phyloP scores from a whole-genome alignment of 2,113 vertebrate genomes.

The Isichthys henryi region DNA sequence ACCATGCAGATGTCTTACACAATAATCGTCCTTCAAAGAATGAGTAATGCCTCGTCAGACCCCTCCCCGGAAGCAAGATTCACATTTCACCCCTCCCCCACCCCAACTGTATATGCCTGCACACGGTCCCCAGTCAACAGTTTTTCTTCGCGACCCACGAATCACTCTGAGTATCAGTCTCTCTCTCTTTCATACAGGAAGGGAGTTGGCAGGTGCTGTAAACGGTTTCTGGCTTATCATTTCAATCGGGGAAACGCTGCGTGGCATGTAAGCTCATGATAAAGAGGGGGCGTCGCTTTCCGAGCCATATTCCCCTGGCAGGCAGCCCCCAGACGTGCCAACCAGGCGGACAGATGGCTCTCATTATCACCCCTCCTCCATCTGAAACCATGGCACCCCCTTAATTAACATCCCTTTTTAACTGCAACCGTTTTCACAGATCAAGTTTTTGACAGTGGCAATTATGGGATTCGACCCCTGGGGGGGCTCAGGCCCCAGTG shows the following conservation, averaged over 20 bases:
- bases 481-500: neutral
- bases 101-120: neutral
- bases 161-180: neutral
- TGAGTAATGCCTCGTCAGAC: neutral
- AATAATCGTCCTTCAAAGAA: neutral
- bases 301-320: conserved; percentile 15
- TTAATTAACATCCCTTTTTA: neutral
- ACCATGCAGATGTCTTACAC: neutral
- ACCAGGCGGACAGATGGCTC: neutral
- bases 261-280: neutral
- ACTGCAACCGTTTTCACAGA: neutral
- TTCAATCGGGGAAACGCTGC: neutral
- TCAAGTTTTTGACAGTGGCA: neutral
- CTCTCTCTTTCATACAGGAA: conserved; percentile 29
- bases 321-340: neutral
- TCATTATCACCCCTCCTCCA: neutral
- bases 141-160: neutral
- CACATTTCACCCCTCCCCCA: neutral
- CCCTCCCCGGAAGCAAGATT: neutral
- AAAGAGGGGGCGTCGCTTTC: neutral
- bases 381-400: neutral
- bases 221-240: neutral
- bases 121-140: neutral
- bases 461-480: neutral
- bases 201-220: conserved; percentile 25